Evolutionary conservation across 2,797 vertebrate species (phyloP).

Genomic region (Gorsachius magnificus): DNA sequence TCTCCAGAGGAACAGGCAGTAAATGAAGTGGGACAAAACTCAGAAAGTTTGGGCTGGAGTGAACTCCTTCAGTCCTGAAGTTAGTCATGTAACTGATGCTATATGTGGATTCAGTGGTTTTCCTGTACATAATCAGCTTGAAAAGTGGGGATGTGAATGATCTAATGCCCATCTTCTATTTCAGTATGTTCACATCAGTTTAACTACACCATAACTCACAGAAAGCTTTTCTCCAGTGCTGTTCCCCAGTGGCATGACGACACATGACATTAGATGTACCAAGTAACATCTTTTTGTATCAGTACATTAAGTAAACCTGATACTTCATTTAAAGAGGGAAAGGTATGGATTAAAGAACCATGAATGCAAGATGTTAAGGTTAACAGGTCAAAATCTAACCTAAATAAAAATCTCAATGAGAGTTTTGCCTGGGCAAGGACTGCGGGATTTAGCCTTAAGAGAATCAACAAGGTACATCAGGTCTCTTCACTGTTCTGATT

Average conservation of each 20-base stretch:
- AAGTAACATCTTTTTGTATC: background rate
- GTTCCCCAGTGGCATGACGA: background rate
- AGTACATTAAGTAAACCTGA: background rate
- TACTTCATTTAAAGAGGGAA: background rate
- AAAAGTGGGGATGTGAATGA: background rate
- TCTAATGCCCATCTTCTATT: background rate
- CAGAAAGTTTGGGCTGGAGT: background rate
- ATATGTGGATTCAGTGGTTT: background rate
- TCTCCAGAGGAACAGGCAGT: background rate
- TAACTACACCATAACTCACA: background rate
- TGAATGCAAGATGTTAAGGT: constrained; percentile 38
- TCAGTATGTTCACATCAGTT: background rate
- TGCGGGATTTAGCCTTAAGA: constrained; percentile 56
- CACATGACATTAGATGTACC: background rate
- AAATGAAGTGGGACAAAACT: background rate
- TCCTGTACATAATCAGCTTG: background rate
- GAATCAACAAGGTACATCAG: constrained; percentile 58
- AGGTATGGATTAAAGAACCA: background rate
- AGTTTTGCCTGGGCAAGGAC: constrained; percentile 17
- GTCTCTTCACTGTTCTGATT: constrained; percentile 32
- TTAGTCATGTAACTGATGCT: background rate
- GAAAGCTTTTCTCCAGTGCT: background rate
- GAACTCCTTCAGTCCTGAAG: background rate
- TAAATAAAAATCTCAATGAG: constrained; percentile 38
- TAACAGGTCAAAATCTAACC: constrained; percentile 51